Evolutionary conservation across 2,113 vertebrate species (phyloP), one percentile per base, ranked within the genome.

Genomic region (Pseudonaja textilis): DNA sequence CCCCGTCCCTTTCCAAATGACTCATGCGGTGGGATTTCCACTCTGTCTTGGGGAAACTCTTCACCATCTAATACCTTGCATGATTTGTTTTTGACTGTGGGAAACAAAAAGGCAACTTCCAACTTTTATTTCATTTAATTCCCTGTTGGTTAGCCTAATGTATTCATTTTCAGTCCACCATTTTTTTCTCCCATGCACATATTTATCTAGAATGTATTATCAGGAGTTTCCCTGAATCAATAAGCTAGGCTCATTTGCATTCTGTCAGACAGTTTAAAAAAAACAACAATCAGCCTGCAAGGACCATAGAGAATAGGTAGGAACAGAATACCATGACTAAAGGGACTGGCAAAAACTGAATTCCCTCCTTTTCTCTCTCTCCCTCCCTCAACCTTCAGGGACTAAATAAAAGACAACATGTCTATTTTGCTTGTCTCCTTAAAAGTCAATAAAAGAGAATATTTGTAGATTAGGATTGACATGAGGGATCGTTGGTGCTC

Each of bases 101-200:
- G 91, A 54, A 55, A 88, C 7, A 39, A 50, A 22, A 42, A 85
- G 16, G 0, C 8, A 52, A 39, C 3, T 81, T 88, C 8, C 0
- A 1, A 57, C 90, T 85, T 85, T 92, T 54, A 56, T 69, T 0
- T 0, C 3, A 59, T 93, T 91, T 55, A 34, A 56, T 26, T 20
- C 2, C 29, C 25, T 8, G 12, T 18, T 55, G 7, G 0, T 0
- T 1, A 88, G 64, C 34, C 64, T 64, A 94, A 42, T 1, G 55
- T 8, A 10, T 64, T 90, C 18, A 16, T 93, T 25, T 59, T 26
- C 23, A 3, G 10, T 23, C 81, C 20, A 39, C 3, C 87, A 5
- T 9, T 26, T 88, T 88, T 54, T 10, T 1, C 3, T n/a, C 39
- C 8, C 16, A 0, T 34, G n/a, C n/a, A 74, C n/a, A 74, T 74